Percentiles rank a stretch among this genome's conserved stretches.
These are phyloP conservation scores for Parelbella ahira DNA, from an alignment of 2,888 invertebrate genomes.

Conservation along the genomic window DNA sequence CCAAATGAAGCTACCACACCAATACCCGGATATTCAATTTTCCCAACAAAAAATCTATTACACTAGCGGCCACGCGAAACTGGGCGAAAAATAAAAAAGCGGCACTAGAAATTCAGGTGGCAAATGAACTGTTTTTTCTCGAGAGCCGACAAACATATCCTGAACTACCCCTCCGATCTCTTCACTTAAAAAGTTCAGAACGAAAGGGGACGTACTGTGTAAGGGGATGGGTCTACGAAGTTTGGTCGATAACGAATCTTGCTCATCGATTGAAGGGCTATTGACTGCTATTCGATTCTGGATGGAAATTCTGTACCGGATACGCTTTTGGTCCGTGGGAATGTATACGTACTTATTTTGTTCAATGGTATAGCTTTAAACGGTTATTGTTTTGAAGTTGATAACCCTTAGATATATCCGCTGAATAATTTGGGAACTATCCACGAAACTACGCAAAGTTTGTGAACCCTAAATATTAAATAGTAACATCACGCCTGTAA, in stretches of 20 bases:
- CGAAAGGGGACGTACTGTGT: not conserved
- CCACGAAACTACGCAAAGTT: too few relatives aligned
- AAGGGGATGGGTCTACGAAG: not conserved
- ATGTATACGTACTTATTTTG: too few relatives aligned
- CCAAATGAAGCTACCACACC: slow-evolving; percentile 10
- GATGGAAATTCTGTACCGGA: slow-evolving; percentile 15
- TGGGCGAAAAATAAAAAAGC: slow-evolving; percentile 35
- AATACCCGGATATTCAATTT: slow-evolving; percentile 25
- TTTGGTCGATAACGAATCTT: slow-evolving; percentile 18
- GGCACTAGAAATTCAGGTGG: slow-evolving; percentile 40
- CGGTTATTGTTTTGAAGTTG: too few relatives aligned
- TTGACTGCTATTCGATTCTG: slow-evolving; percentile 21
- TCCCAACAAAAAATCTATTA: slow-evolving; percentile 38
- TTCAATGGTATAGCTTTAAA: too few relatives aligned
- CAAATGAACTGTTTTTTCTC: slow-evolving; percentile 43
- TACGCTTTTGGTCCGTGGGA: too few relatives aligned
- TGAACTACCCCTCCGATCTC: not conserved
- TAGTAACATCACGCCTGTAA: too few relatives aligned
- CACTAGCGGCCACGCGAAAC: slow-evolving; percentile 37
- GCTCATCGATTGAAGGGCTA: slow-evolving; percentile 23
- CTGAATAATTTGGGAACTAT: too few relatives aligned
- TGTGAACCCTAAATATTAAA: too few relatives aligned
- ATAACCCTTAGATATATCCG: too few relatives aligned
- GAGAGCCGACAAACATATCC: slow-evolving; percentile 1
- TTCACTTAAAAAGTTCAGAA: not conserved